These are phyloP conservation scores for Calvadosia cruxmelitensis DNA, from an alignment of 30 jellyfish, hydroid and myxozoan genomes.

Conservation along the genomic window DNA sequence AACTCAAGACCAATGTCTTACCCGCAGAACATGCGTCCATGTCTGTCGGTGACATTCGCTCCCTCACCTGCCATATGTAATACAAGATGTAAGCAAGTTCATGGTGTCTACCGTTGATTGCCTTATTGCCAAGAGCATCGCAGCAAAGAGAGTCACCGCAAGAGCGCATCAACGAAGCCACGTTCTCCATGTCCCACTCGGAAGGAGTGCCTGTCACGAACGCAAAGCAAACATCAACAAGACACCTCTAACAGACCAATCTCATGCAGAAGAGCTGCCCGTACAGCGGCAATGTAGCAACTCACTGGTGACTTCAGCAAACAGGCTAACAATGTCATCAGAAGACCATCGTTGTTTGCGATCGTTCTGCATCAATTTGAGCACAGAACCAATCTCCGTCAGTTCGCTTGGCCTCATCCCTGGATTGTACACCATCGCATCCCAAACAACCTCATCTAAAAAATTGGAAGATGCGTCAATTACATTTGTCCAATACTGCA, in stretches of 20 bases:
- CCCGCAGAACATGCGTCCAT: no score
- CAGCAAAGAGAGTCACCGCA: conserved; percentile 76
- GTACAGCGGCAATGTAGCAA: neutral
- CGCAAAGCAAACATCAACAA: no score
- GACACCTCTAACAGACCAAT: no score
- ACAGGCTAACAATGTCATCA: conserved; percentile 65
- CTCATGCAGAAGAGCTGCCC: no score
- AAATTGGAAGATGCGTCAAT: neutral
- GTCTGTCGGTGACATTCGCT: no score
- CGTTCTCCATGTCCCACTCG: conserved; percentile 77
- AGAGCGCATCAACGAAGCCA: conserved; percentile 36
- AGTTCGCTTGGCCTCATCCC: conserved; percentile 16
- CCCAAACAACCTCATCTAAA: conserved; percentile 64
- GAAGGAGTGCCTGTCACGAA: conserved; percentile 34
- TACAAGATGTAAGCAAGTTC: conserved; percentile 60
- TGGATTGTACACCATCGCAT: conserved; percentile 18
- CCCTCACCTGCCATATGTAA: conserved; percentile 74
- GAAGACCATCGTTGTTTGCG: conserved; percentile 57
- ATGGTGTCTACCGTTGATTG: conserved; percentile 58
- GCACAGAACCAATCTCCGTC: conserved; percentile 42
- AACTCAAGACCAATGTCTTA: neutral
- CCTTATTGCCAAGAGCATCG: conserved; percentile 74
- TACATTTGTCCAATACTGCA: no score
- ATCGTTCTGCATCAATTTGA: conserved; percentile 39
- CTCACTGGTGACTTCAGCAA: conserved; percentile 72